Percentiles rank a stretch among this genome's conserved stretches.
phyloP scores from a whole-genome alignment of 1,140 invertebrate species.

The Cherax destructor region DNA sequence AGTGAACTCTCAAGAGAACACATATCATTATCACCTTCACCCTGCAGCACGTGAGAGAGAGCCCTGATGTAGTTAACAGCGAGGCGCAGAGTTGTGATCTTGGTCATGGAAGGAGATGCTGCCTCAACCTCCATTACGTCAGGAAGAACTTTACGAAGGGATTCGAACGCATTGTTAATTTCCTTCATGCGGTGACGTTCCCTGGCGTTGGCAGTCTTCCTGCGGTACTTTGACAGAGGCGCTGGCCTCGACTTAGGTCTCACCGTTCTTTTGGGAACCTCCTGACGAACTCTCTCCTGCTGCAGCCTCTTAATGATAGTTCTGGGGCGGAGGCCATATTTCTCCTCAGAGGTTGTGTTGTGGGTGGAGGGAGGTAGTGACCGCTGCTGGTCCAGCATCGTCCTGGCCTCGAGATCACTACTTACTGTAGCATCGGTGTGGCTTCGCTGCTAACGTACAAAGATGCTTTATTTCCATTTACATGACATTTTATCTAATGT shows the following conservation, averaged over 20 bases:
- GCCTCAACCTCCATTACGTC: constrained; percentile 73
- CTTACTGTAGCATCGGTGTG: not conserved
- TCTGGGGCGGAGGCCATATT: constrained; percentile 78
- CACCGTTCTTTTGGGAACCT: constrained; percentile 1
- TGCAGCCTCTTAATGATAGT: constrained; percentile 77
- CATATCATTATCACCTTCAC: not conserved
- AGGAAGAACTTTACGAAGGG: constrained; percentile 22
- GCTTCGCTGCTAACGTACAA: not conserved
- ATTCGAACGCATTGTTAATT: constrained; percentile 79
- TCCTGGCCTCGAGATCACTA: not conserved
- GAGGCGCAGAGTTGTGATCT: constrained; percentile 88
- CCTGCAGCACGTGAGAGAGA: constrained; percentile 76
- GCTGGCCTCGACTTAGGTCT: constrained; percentile 82
- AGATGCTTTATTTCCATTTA: not conserved
- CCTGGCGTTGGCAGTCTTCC: constrained; percentile 91
- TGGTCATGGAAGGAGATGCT: constrained; percentile 84
- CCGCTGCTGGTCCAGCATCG: not conserved
- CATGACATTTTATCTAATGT: not conserved
- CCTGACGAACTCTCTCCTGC: constrained; percentile 73
- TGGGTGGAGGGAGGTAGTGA: not conserved
- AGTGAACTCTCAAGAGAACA: not conserved
- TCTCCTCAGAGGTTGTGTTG: constrained; percentile 42
- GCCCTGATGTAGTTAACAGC: constrained; percentile 77
- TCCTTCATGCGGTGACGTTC: constrained; percentile 90
- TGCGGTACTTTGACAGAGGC: constrained; percentile 90